Conservation (phyloP, 2,797 vertebrate genomes). For the Apodemus agrarius region DNA sequence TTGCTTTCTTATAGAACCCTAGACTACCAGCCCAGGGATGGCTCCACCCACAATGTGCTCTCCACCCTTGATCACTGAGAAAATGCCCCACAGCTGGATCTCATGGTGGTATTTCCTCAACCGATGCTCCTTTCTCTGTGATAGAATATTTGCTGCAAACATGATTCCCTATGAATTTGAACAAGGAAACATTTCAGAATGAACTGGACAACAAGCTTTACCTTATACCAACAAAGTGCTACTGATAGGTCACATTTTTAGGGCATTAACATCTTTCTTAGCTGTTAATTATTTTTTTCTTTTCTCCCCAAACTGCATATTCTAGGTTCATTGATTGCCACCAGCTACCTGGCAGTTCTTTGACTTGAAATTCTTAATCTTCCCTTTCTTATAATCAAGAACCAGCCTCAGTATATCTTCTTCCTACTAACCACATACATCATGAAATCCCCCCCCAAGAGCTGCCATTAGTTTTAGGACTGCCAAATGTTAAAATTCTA, state of each 20-base stretch:
- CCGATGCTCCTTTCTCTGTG: too few species aligned
- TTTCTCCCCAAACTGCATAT: neutral
- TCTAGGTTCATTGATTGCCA: neutral
- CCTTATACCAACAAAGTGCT: neutral
- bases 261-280: neutral
- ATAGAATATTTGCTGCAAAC: neutral
- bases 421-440: neutral
- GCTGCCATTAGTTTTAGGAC: conserved; percentile 40
- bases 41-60: too few species aligned
- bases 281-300: neutral
- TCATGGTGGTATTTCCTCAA: too few species aligned
- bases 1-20: too few species aligned
- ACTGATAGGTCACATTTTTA: neutral
- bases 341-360: neutral
- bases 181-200: neutral
- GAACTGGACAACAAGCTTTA: neutral
- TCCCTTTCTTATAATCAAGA: neutral
- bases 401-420: neutral
- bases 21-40: too few species aligned
- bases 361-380: conserved; percentile 39
- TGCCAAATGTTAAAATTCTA: conserved; percentile 38
- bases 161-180: neutral
- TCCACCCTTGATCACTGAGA: too few species aligned
- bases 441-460: neutral
- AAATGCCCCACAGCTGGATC: too few species aligned